Conservation (phyloP, 2,888 invertebrate genomes). For the Heteromurus nitidus region DNA sequence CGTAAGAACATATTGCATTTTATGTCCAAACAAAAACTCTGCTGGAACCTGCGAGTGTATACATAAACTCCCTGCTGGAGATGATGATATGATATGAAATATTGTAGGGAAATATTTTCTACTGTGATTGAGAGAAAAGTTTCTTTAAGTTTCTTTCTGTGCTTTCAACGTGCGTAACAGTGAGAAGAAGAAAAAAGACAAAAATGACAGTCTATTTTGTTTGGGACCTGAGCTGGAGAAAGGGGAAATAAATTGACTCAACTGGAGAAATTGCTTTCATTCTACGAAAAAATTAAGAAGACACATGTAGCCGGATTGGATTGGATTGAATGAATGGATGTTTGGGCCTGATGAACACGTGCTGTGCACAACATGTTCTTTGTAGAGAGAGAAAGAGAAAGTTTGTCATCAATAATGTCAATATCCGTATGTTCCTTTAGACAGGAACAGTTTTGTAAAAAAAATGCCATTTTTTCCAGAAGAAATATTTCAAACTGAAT, state of each 20-base stretch:
- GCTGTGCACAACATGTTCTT: too few species aligned
- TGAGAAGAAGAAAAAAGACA: neutral
- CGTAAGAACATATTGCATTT: too few species aligned
- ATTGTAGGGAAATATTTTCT: too few species aligned
- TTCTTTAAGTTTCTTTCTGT: neutral
- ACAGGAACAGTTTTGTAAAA: neutral
- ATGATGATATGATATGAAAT: too few species aligned
- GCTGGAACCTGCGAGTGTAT: too few species aligned
- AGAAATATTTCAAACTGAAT: neutral
- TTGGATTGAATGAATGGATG: too few species aligned
- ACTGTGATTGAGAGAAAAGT: neutral
- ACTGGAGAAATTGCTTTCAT: neutral
- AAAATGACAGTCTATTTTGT: neutral
- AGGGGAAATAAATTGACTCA: too few species aligned
- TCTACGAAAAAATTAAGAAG: neutral
- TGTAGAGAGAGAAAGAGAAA: neutral
- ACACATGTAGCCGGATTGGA: too few species aligned
- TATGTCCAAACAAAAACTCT: too few species aligned
- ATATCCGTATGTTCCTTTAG: neutral
- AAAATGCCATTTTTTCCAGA: neutral
- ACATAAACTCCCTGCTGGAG: too few species aligned
- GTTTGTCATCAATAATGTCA: neutral
- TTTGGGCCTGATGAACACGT: too few species aligned
- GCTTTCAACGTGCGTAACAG: neutral
- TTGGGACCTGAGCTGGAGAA: neutral